Conservation (phyloP, 92 coral and sea anemone genomes). For the Blastomussa wellsi region DNA sequence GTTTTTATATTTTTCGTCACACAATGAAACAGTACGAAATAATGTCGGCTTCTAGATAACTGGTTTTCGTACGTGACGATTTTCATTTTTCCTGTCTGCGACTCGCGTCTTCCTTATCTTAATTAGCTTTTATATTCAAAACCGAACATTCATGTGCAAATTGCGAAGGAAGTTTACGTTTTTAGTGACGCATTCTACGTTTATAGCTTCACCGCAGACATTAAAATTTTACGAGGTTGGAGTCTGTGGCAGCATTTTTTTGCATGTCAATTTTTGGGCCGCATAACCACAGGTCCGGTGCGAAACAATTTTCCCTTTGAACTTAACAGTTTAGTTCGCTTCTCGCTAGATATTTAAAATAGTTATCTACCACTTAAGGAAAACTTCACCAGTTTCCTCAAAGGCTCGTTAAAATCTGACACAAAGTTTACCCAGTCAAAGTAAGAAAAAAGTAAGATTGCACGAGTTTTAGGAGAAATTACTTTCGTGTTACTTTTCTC, state of each 20-base stretch:
- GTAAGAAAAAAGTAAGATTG: too few relatives aligned
- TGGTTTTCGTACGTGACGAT: background rate
- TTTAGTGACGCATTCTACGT: slow-evolving; percentile 8
- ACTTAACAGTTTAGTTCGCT: background rate
- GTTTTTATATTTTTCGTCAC: background rate
- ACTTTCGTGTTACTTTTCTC: background rate
- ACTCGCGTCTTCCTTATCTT: background rate
- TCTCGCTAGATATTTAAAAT: too few relatives aligned
- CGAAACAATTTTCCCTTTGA: background rate
- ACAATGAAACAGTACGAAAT: background rate
- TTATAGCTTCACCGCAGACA: slow-evolving; percentile 19
- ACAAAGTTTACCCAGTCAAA: too few relatives aligned
- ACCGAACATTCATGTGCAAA: background rate
- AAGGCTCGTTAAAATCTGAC: too few relatives aligned
- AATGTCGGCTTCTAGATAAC: background rate
- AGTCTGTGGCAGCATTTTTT: slow-evolving; percentile 15
- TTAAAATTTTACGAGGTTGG: slow-evolving; percentile 24
- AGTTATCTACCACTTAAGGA: background rate
- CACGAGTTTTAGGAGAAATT: background rate
- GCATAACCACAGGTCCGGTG: background rate
- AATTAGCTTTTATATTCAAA: slow-evolving; percentile 4
- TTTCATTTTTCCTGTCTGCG: background rate
- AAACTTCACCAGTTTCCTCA: background rate
- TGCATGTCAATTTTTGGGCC: slow-evolving; percentile 14
- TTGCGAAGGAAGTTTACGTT: background rate